These are phyloP conservation scores for Siniperca scherzeri DNA, from an alignment of 2,797 vertebrate species.

Conservation along the genomic window DNA sequence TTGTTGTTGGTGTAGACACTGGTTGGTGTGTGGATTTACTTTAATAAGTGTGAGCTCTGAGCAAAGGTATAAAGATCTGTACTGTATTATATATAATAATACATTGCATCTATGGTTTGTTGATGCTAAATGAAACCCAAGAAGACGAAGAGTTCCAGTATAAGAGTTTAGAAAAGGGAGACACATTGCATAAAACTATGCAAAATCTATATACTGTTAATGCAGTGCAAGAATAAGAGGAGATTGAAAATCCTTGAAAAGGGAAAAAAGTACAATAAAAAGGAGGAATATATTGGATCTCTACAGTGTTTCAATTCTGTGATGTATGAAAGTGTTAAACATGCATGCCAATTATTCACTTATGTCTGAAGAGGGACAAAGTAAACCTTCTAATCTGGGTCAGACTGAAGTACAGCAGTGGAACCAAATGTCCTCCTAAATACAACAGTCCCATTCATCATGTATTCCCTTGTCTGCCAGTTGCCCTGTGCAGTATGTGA, in stretches of 20 bases:
- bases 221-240: background rate
- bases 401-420: constrained; percentile 62
- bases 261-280: background rate
- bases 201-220: background rate
- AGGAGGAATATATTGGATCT: background rate
- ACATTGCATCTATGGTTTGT: background rate
- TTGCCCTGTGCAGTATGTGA: constrained; percentile 69
- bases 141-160: background rate
- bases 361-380: constrained; percentile 58
- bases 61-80: constrained; percentile 8
- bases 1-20: constrained; percentile 22
- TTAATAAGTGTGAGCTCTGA: constrained; percentile 13
- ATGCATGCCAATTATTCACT: constrained; percentile 56
- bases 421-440: constrained; percentile 70
- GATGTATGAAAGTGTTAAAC: constrained; percentile 47
- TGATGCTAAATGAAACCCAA: background rate
- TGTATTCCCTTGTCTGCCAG: constrained; percentile 69
- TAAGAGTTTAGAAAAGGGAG: background rate
- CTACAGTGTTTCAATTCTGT: background rate
- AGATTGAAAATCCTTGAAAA: background rate
- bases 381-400: constrained; percentile 74
- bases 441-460: constrained; percentile 79
- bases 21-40: constrained; percentile 8
- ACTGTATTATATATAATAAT: background rate
- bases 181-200: background rate